phyloP scores from a whole-genome alignment of 2,113 vertebrate species.

The Sturnira hondurensis region DNA sequence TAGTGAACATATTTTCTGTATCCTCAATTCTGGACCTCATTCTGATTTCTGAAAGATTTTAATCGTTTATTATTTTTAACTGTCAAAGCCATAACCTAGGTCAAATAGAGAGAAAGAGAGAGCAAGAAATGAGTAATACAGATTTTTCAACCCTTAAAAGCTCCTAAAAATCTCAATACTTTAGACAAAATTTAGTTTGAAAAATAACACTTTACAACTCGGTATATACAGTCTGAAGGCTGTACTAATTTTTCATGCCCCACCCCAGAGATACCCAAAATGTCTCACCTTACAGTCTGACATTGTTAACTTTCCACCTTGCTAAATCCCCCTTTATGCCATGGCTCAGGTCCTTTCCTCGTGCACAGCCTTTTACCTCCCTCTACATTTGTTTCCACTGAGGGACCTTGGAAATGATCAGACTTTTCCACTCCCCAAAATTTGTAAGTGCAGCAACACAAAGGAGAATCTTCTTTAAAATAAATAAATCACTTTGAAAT shows the following conservation, averaged over 20 bases:
- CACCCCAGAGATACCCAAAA: neutral
- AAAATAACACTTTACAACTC: neutral
- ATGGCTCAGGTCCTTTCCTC: neutral
- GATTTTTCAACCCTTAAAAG: neutral
- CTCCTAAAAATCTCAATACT: neutral
- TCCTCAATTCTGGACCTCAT: neutral
- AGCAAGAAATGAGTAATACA: neutral
- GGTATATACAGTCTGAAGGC: neutral
- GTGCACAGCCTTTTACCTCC: neutral
- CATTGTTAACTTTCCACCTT: neutral
- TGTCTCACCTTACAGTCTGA: neutral
- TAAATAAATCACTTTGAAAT: neutral
- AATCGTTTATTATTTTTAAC: neutral
- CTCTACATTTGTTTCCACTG: neutral
- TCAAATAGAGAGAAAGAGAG: neutral
- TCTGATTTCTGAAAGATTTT: neutral
- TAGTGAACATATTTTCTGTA: neutral
- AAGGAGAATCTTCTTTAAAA: neutral
- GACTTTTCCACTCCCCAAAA: neutral
- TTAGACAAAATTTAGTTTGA: neutral
- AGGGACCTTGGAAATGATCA: neutral
- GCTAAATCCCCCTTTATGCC: neutral
- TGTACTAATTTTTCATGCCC: neutral
- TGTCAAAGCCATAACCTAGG: neutral
- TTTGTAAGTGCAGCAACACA: neutral